Base-by-base conservation (phyloP, 2,797 vertebrate genomes). In the Zenarchopterus dispar region DNA sequence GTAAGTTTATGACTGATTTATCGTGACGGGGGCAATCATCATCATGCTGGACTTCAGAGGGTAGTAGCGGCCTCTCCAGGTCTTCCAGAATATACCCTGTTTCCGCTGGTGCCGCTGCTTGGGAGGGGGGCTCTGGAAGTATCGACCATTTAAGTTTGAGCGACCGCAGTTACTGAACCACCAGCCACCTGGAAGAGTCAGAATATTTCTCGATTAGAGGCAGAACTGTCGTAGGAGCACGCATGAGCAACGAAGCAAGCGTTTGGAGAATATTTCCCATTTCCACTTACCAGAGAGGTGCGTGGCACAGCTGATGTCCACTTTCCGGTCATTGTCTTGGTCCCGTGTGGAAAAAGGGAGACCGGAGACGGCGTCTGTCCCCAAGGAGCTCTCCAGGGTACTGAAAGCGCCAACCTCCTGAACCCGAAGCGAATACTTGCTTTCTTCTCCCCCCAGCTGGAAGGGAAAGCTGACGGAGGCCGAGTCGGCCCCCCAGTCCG, bases 71-170 rank as follows among this genome's bases (percentile, higher is more conserved):
- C 97, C 97, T 19, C 94, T 93, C 97, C 97, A 98, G n/a, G 95
- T 95, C 91, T 97, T 99, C 97, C 97, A 99, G 88, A 98, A 98
- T 84, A 98, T 95, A 7, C 96, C 94, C 78, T 97, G 97, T 80
- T 98, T 98, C 49, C 95, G 94, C 83, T 97, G 94, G 13, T 96
- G 95, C 60, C 96, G 88, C 73, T 97, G 95, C 43, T 92, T 94
- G 0, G 97, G 97, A 0, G 97, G 95, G 5, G 97, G 93, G 67
- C 93, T 96, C 72, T 77, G 93, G 79, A 98, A 98, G 60, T 97
- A 99, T 60, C 93, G 92, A 7, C 97, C 97, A 0, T 99, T 99
- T 31, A 99, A 93, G 89, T 99, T 99, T 78, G 96, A 93, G 13
- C 93, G 95, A 50, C 95, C 93, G 0, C 97, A 99, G 73, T 94